Base-by-base conservation (phyloP, 1,140 invertebrate species). In the Papilio aristodemus region DNA sequence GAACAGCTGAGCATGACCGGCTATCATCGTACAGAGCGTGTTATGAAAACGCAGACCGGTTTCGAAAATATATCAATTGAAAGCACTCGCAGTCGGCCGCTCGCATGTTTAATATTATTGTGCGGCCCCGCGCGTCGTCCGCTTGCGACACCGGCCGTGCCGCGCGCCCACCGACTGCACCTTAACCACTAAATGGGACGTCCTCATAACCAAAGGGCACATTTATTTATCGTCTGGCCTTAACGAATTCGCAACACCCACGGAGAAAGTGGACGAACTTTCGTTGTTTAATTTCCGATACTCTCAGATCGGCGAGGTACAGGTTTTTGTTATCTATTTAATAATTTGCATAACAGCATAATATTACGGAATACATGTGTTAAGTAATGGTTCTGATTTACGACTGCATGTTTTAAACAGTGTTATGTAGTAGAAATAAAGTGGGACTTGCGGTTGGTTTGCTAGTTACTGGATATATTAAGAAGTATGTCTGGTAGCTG, bases 21-120 rank as follows among this genome's bases (percentile, higher is more conserved):
- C 60, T 76, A 78, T 75, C 74, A 70, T 81, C 79, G 75, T 76
- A 80, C 73, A 72, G 76, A 79, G 70, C 74, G 68, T 88, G 80
- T 90, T 88, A 88, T 86, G 85, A 89, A 89, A 88, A 87, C 85
- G 70, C 72, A 77, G 78, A 88, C 85, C 80, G 86, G 86, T 87
- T 89, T 82, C 77, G 76, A 88, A 84, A 87, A 89, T 89, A 86
- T 88, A 89, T 90, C 82, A 87, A 87, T 88, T 86, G 86, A 84
- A 89, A 86, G 84, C 81, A 78, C 76, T 80, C 72, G 74, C 50
- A 78, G 75, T 80, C 72, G 74, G 38, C 67, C 68, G 75, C 68
- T 67, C 76, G 79, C 77, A 85, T 88, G 85, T 88, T 84, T 85
- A 84, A 86, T 88, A 75, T 85, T 85, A 90, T 90, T 87, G 81